A percentile compares a stretch with the other conserved stretches of the same genome.
These are phyloP conservation scores for Ypsolopha scabrella DNA, from an alignment of 2,888 invertebrate genomes.

Conservation along the genomic window DNA sequence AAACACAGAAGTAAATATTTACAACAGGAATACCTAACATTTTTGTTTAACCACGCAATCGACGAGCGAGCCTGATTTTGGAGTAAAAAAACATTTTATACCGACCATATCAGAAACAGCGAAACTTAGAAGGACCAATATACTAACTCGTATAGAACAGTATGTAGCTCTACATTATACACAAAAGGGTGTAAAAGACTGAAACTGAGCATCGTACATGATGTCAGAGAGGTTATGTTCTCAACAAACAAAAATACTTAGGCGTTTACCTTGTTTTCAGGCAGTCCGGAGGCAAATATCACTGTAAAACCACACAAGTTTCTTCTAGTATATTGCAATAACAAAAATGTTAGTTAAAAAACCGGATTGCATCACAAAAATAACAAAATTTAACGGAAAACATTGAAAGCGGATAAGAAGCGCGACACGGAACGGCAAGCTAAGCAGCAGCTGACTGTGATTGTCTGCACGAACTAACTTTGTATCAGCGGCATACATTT, in stretches of 20 bases:
- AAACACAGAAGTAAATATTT: no score
- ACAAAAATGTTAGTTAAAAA: constrained; percentile 57
- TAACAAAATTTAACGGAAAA: constrained; percentile 71
- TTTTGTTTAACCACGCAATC: no score
- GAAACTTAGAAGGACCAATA: no score
- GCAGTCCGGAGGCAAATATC: constrained; percentile 46
- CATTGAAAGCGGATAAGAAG: constrained; percentile 72
- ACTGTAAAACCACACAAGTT: constrained; percentile 55
- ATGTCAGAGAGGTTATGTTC: constrained; percentile 65
- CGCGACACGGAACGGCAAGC: constrained; percentile 76
- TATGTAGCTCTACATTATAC: constrained; percentile 16
- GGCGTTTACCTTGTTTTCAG: constrained; percentile 65
- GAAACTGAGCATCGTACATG: constrained; percentile 48
- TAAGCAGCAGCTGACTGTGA: constrained; percentile 77
- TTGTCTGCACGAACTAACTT: constrained; percentile 43
- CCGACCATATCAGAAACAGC: no score
- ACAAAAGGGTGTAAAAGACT: constrained; percentile 25
- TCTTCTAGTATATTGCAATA: constrained; percentile 47
- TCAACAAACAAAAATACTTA: constrained; percentile 67
- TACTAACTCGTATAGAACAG: constrained; percentile 11
- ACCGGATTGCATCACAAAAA: constrained; percentile 69
- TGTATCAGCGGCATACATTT: constrained; percentile 26
- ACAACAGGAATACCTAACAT: no score
- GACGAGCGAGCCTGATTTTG: no score
- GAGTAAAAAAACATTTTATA: no score